Conservation (phyloP, 2,113 vertebrate genomes). For the Chaetura pelagica region DNA sequence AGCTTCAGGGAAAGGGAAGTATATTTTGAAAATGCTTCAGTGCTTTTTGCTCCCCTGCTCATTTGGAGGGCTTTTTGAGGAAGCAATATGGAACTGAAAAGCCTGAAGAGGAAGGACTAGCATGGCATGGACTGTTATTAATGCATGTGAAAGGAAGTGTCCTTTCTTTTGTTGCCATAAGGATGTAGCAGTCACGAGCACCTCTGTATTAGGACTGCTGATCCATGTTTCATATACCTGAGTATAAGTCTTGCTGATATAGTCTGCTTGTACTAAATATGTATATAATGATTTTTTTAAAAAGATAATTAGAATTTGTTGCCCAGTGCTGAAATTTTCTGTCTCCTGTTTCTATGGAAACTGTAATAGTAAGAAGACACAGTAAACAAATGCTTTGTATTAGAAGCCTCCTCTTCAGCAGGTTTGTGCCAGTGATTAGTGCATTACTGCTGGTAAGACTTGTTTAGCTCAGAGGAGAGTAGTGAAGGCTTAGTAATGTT, state of each 20-base stretch:
- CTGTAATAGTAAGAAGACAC: slow-evolving; percentile 42
- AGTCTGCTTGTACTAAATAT: not conserved
- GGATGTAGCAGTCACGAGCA: not conserved
- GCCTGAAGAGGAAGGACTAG: not conserved
- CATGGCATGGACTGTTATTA: not conserved
- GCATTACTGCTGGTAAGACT: not conserved
- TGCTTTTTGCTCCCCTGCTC: not conserved
- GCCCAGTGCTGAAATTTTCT: slow-evolving; percentile 37
- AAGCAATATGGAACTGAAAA: not conserved
- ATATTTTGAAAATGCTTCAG: not conserved
- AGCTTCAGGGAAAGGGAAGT: slow-evolving; percentile 6
- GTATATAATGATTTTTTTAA: not conserved
- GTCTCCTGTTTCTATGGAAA: slow-evolving; percentile 67
- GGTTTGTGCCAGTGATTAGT: not conserved
- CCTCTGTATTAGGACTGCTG: not conserved
- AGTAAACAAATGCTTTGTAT: slow-evolving; percentile 53
- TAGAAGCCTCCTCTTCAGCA: slow-evolving; percentile 8
- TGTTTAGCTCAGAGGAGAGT: not conserved
- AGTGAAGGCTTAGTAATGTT: not conserved
- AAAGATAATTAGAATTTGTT: slow-evolving; percentile 52
- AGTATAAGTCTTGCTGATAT: not conserved
- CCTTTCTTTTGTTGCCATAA: not conserved
- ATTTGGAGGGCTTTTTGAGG: not conserved
- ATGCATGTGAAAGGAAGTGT: not conserved
- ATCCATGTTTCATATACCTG: not conserved